Conservation (phyloP, 2,888 invertebrate genomes). For the Acronicta psi region DNA sequence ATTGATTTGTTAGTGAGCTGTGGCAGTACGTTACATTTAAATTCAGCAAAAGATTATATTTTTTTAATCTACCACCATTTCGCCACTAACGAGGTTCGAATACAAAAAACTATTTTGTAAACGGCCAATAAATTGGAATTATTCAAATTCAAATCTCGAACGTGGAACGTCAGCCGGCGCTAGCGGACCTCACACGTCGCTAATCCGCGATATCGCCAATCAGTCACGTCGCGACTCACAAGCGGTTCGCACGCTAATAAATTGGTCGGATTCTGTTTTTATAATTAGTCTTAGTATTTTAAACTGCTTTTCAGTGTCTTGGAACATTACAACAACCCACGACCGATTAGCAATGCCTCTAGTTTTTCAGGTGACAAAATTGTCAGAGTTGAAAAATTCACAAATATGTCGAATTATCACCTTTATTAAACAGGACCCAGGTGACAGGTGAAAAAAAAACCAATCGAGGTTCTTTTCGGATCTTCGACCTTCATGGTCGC, state of each 20-base stretch:
- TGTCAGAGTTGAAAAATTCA: too few species aligned
- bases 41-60: neutral
- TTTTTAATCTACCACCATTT: neutral
- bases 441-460: too few species aligned
- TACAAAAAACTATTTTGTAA: slow-evolving; percentile 8
- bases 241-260: slow-evolving; percentile 13
- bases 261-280: slow-evolving; percentile 14
- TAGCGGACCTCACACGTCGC: slow-evolving; percentile 77
- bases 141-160: slow-evolving; percentile 71
- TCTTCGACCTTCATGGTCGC: too few species aligned
- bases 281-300: slow-evolving; percentile 32
- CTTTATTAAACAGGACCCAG: too few species aligned
- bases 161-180: slow-evolving; percentile 56
- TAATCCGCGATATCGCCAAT: slow-evolving; percentile 69
- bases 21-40: neutral
- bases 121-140: slow-evolving; percentile 54
- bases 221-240: slow-evolving; percentile 63
- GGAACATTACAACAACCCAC: too few species aligned
- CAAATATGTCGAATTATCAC: too few species aligned
- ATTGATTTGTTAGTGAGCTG: neutral
- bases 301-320: too few species aligned
- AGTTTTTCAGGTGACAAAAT: too few species aligned
- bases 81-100: slow-evolving; percentile 1
- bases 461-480: too few species aligned
- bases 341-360: too few species aligned